Evolutionary conservation across 1,140 invertebrate genomes (phyloP), one percentile per base, ranked within the genome.

Genomic region (Drosophila parvula): DNA sequence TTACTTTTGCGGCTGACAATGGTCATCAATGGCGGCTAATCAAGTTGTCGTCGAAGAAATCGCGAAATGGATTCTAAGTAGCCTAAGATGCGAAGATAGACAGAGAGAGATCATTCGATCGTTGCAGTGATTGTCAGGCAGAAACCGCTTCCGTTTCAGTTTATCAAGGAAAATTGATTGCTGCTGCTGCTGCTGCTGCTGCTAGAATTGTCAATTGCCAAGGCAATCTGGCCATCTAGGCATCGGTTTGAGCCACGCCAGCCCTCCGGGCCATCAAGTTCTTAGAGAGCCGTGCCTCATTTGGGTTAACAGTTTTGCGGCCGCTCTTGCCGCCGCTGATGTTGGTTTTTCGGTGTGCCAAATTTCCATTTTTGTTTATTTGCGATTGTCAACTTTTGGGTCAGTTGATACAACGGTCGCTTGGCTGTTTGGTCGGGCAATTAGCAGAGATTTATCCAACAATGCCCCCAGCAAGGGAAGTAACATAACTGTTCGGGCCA

Each of bases 141-240:
- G 81, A 60, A 83, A 89, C 84, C 84, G 85, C 84, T 89, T 89
- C 84, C 84, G 84, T 81, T 86, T 88, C 77, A 74, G 73, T 88
- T 89, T 84, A 89, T 81, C 68, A 69, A 89, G 57, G 80, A 89
- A 71, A 89, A 89, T 78, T 83, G 69, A 84, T 89, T 84, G 74
- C 64, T 22, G 22, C 22, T 22, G 22, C 22, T 22, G 22, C 22
- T 22, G 22, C 22, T 22, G 22, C 22, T 22, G 53, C 43, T 28
- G 65, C 51, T 16, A 62, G 58, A 74, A 57, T 75, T 63, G 51
- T 71, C 75, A 78, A 78, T 78, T 56, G 74, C 18, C 36, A 11
- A 28, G 45, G 53, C 44, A 27, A 78, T 60, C 76, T 78, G 27
- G 34, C 56, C 9, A 16, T 38, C 18, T 51, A 30, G 40, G 7